These are phyloP conservation scores for Tinea trinotella DNA, from an alignment of 2,888 invertebrate species.

Conservation along the genomic window DNA sequence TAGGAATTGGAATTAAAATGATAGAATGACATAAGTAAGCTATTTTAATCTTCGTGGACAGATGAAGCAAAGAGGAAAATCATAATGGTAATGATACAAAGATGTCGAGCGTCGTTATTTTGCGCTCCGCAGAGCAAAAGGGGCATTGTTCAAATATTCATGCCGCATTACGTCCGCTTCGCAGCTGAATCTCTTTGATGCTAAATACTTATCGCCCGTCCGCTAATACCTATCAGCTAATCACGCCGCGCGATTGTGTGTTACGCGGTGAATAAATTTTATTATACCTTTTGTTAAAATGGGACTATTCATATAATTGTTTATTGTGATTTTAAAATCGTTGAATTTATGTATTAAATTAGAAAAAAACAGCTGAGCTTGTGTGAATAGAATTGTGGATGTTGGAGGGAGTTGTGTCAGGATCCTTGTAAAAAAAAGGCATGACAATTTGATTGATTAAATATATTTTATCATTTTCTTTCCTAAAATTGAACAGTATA, in stretches of 20 bases:
- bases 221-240: constrained; percentile 4
- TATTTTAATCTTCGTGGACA: constrained; percentile 1
- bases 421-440: no score
- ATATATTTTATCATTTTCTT: no score
- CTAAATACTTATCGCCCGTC: constrained; percentile 9
- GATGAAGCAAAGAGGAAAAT: constrained; percentile 16
- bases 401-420: no score
- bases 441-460: no score
- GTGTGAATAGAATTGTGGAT: no score
- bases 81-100: constrained; percentile 18
- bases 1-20: no score
- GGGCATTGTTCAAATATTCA: constrained; percentile 18
- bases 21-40: not conserved
- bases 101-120: constrained; percentile 17
- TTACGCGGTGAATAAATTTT: not conserved
- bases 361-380: no score
- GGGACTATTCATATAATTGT: no score
- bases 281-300: not conserved
- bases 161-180: constrained; percentile 17
- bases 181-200: constrained; percentile 9
- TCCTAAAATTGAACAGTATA: no score
- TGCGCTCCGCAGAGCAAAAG: constrained; percentile 5
- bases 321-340: no score
- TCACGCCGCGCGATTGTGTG: not conserved
- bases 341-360: no score